Evolutionary conservation across 2,113 vertebrate species (phyloP).

Genomic region (Ascaphus truei): DNA sequence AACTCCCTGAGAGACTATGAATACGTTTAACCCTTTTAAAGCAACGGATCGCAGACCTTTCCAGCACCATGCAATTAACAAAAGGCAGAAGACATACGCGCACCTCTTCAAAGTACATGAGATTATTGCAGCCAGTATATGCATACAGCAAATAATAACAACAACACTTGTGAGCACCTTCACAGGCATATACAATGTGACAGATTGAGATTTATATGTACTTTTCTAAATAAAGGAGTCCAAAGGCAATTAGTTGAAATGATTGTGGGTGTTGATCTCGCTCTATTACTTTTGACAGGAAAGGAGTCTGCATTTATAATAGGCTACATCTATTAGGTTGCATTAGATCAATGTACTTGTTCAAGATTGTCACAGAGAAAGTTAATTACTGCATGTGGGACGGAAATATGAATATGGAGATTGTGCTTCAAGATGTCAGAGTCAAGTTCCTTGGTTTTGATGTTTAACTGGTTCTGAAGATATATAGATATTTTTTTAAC

Average conservation of each 20-base stretch:
- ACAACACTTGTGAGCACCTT: too few species aligned
- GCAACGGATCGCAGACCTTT: too few species aligned
- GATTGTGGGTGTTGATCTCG: constrained; percentile 8
- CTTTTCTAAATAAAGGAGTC: not conserved
- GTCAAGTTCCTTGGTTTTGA: not conserved
- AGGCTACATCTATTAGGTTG: not conserved
- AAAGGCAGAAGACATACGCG: too few species aligned
- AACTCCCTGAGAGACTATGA: too few species aligned
- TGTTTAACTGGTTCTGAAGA: not conserved
- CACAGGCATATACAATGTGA: constrained; percentile 9
- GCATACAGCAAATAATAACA: too few species aligned
- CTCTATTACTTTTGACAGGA: constrained; percentile 21
- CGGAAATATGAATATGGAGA: constrained; percentile 13
- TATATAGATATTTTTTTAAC: not conserved
- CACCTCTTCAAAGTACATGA: too few species aligned
- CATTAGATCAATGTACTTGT: constrained; percentile 17
- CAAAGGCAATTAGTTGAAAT: not conserved
- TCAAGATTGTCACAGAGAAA: constrained; percentile 3
- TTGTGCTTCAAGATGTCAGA: not conserved
- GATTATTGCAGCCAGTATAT: too few species aligned
- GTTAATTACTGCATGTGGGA: constrained; percentile 15
- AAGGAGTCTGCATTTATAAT: constrained; percentile 4
- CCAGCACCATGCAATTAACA: too few species aligned
- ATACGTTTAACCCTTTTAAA: too few species aligned
- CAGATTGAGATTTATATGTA: constrained; percentile 14